Evolutionary conservation across 2,113 vertebrate genomes (phyloP).

Genomic region (Petrocephalus zakoni): DNA sequence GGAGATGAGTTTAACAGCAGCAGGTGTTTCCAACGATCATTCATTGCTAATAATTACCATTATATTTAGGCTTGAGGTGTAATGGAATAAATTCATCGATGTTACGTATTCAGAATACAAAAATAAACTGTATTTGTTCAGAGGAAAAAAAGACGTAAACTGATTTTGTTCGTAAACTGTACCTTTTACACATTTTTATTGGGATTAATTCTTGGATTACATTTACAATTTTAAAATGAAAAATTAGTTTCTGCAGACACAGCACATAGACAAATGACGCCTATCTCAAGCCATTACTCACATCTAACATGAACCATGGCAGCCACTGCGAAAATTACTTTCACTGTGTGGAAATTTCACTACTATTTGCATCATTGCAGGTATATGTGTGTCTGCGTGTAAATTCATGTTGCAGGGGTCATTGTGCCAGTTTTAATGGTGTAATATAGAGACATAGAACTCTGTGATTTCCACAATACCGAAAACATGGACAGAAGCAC

Average conservation of each 20-base stretch:
- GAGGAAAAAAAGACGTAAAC: not conserved
- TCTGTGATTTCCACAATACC: not conserved
- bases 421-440: not conserved
- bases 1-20: constrained; percentile 25
- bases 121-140: constrained; percentile 27
- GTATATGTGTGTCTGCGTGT: not conserved
- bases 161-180: no score
- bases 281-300: not conserved
- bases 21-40: constrained; percentile 45
- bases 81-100: not conserved
- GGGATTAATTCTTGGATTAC: not conserved
- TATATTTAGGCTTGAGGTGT: not conserved
- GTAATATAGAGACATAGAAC: not conserved
- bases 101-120: constrained; percentile 39
- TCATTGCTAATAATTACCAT: constrained; percentile 41
- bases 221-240: not conserved
- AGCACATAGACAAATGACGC: not conserved
- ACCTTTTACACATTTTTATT: not conserved
- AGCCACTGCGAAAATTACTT: not conserved
- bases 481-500: not conserved
- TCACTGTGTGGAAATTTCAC: not conserved
- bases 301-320: not conserved
- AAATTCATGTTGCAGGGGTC: not conserved
- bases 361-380: not conserved
- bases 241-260: not conserved